phyloP scores from a whole-genome alignment of 1,140 invertebrate species.

The Cylas formicarius region DNA sequence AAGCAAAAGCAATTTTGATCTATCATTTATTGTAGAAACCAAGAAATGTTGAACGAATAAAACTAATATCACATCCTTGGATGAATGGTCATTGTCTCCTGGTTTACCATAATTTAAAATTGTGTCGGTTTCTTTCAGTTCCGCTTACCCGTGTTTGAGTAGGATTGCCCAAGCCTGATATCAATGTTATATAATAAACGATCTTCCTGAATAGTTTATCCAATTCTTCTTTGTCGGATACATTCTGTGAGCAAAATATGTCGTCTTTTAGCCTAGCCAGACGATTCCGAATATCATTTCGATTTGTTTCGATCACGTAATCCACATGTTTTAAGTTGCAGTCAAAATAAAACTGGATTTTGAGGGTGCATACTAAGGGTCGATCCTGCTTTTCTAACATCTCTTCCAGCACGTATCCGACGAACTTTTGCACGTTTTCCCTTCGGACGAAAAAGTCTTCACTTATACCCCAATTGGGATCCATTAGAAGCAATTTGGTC shows the following conservation, averaged over 20 bases:
- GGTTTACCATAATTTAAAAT: no score
- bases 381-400: constrained; percentile 37
- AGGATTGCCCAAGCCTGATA: constrained; percentile 58
- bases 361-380: constrained; percentile 46
- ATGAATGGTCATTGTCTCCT: no score
- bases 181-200: constrained; percentile 52
- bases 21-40: no score
- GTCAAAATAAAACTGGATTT: constrained; percentile 64
- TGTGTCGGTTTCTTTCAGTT: no score
- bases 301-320: constrained; percentile 47
- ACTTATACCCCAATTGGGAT: constrained; percentile 47
- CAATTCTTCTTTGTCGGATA: constrained; percentile 42
- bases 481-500: constrained; percentile 45
- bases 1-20: no score
- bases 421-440: constrained; percentile 44
- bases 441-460: constrained; percentile 43
- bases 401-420: constrained; percentile 42
- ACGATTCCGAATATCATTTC: constrained; percentile 44
- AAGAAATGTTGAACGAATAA: no score
- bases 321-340: constrained; percentile 57
- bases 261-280: constrained; percentile 49
- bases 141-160: constrained; percentile 53
- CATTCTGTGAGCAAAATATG: constrained; percentile 47
- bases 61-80: no score
- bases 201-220: constrained; percentile 57